A percentile compares a stretch with the other conserved stretches of the same genome.
These are phyloP conservation scores for Lithophane ornitopus DNA, from an alignment of 2,888 invertebrate genomes.

Conservation along the genomic window DNA sequence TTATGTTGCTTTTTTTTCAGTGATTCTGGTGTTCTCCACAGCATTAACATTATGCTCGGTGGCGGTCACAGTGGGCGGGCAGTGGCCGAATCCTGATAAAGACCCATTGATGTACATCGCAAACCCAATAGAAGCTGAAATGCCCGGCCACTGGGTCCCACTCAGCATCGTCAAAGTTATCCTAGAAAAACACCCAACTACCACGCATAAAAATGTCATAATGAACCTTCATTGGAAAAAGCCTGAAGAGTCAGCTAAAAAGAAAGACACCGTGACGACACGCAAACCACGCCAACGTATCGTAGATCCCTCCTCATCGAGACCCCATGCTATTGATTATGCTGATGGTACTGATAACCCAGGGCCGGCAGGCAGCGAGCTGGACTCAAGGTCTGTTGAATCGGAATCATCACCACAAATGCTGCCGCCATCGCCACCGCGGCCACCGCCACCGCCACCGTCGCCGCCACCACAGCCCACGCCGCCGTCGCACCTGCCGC, in stretches of 20 bases:
- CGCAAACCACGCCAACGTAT: too few species aligned
- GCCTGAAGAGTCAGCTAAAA: not conserved
- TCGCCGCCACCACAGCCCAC: too few species aligned
- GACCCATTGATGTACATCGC: conserved; percentile 76
- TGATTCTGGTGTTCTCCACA: conserved; percentile 55
- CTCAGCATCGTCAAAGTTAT: conserved; percentile 72
- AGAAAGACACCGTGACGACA: too few species aligned
- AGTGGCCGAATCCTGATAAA: conserved; percentile 63
- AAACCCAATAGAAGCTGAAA: conserved; percentile 77
- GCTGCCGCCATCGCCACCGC: too few species aligned
- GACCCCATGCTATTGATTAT: too few species aligned
- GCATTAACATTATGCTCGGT: conserved; percentile 37
- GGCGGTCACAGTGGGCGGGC: conserved; percentile 1
- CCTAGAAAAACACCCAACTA: not conserved
- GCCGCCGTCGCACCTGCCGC: too few species aligned
- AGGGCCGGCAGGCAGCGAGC: too few species aligned
- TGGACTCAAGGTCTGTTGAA: too few species aligned
- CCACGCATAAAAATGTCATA: fast-evolving
- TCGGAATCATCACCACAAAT: too few species aligned
- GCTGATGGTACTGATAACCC: too few species aligned
- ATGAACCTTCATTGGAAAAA: fast-evolving
- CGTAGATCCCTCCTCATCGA: too few species aligned
- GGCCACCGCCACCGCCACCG: too few species aligned
- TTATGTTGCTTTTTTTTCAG: conserved; percentile 44
- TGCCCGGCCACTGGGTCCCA: conserved; percentile 81